A percentile compares a stretch with the other conserved stretches of the same genome.
phyloP scores from a whole-genome alignment of 1,140 invertebrate species.

The Scaptodrosophila lebanonensis region DNA sequence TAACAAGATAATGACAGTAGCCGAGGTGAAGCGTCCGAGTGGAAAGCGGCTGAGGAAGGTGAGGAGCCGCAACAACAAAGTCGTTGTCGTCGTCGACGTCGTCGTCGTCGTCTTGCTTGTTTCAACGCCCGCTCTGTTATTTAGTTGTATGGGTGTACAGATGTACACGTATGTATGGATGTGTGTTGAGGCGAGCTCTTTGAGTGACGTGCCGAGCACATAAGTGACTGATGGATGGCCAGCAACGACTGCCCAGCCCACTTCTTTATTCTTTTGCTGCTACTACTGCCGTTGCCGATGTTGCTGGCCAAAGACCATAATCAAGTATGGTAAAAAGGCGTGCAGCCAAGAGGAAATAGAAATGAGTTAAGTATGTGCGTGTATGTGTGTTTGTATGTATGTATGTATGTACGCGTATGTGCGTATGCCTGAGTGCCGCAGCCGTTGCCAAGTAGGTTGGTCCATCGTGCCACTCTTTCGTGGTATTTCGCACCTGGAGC shows the following conservation, averaged over 20 bases:
- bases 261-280: slow-evolving; percentile 23
- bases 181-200: slow-evolving; percentile 26
- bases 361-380: slow-evolving; percentile 51
- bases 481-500: slow-evolving; percentile 71
- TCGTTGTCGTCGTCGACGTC: slow-evolving; percentile 30
- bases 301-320: slow-evolving; percentile 63
- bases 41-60: too few species aligned
- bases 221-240: slow-evolving; percentile 73
- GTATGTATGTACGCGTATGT: background rate
- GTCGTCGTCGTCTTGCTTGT: slow-evolving; percentile 6
- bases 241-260: slow-evolving; percentile 63
- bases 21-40: slow-evolving; percentile 49
- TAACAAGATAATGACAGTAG: slow-evolving; percentile 74
- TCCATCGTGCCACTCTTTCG: slow-evolving; percentile 54
- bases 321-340: slow-evolving; percentile 74
- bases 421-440: slow-evolving; percentile 3
- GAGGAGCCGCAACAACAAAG: slow-evolving; percentile 28
- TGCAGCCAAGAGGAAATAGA: slow-evolving; percentile 71
- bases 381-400: slow-evolving; percentile 4
- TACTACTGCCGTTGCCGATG: slow-evolving; percentile 10
- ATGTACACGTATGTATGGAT: background rate
- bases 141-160: slow-evolving; percentile 39
- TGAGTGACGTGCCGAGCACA: slow-evolving; percentile 70
- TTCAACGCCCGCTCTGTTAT: slow-evolving; percentile 61
- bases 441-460: slow-evolving; percentile 18